Evolutionary conservation across 2,113 vertebrate genomes (phyloP), one percentile per base, ranked within the genome.

Genomic region (Python bivittatus): DNA sequence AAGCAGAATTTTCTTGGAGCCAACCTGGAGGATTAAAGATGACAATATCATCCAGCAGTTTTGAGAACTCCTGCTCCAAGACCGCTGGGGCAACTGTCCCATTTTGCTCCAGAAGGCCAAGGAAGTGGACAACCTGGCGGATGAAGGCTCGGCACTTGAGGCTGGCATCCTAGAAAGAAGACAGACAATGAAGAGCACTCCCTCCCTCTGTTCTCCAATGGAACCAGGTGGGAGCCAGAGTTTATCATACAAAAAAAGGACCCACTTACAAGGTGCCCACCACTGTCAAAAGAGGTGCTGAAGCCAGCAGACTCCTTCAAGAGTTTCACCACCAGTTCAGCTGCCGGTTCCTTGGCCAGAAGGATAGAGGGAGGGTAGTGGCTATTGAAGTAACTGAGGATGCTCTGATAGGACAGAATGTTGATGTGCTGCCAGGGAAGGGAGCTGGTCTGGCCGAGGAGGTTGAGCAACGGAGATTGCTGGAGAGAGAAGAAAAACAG

Each of bases 391-490:
- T 99, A 99, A 93, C 95, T 96, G 88, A 99, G 97, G 95, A 99
- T 97, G 88, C 98, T 98, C 92, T 99, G 98, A 42, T 99, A 99
- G 0, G 99, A 98, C 0, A 98, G 96, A 72, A 97, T 96, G 95
- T 98, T 98, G 96, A 99, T 97, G 3, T 99, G 98, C 86, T 99
- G 98, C 99, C 99, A 99, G 0, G 99, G 98, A 64, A 99, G 97
- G 58, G 98, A 98, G 91, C 97, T 98, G 79, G 98, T 98, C 96
- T 99, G 99, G 85, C 98, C 98, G 91, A 99, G 97, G 4, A 99
- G 98, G 95, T 96, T 98, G 89, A 99, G 96, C 29, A 99, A 97
- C 58, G 99, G 98, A 0, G 98, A 98, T 38, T 99, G 98, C 99
- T 99, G 96, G 12, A 61, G 38, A 72, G 94, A 93, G 91, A 94